Percentiles rank a stretch among this genome's conserved stretches.
These are phyloP conservation scores for Nysson spinosus DNA, from an alignment of 2,888 invertebrate genomes.

Conservation along the genomic window DNA sequence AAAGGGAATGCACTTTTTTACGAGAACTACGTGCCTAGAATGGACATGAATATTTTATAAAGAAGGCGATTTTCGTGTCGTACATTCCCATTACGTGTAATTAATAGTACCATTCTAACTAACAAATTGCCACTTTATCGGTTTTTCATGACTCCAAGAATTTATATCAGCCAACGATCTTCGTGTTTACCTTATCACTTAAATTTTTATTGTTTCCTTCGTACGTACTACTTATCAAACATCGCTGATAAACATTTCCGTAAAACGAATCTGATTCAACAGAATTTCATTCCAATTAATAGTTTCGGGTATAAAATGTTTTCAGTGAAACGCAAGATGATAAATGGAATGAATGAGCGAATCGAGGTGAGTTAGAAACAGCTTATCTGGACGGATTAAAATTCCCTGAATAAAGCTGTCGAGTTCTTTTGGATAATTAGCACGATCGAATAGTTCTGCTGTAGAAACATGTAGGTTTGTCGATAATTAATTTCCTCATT, in stretches of 20 bases:
- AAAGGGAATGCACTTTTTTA: constrained; percentile 14
- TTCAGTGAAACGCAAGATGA: too few relatives aligned
- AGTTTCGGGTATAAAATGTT: too few relatives aligned
- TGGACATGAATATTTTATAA: constrained; percentile 36
- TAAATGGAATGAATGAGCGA: too few relatives aligned
- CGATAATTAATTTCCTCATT: constrained; percentile 40
- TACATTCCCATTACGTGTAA: constrained; percentile 20
- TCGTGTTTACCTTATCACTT: constrained; percentile 15
- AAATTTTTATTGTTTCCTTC: neutral
- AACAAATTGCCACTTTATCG: constrained; percentile 33
- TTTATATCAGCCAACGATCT: constrained; percentile 3
- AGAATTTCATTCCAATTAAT: too few relatives aligned
- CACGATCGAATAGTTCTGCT: neutral
- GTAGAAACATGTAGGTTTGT: neutral
- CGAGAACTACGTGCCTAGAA: neutral
- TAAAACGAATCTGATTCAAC: too few relatives aligned
- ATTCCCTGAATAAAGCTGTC: too few relatives aligned
- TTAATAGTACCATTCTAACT: constrained; percentile 31
- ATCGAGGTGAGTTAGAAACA: too few relatives aligned
- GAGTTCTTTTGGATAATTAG: too few relatives aligned
- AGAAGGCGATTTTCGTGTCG: constrained; percentile 3
- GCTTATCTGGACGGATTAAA: too few relatives aligned
- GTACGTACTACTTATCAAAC: neutral
- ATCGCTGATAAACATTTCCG: neutral
- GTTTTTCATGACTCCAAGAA: neutral